Base-by-base conservation (phyloP, 2,888 invertebrate species). In the Caenorhabditis sinica region DNA sequence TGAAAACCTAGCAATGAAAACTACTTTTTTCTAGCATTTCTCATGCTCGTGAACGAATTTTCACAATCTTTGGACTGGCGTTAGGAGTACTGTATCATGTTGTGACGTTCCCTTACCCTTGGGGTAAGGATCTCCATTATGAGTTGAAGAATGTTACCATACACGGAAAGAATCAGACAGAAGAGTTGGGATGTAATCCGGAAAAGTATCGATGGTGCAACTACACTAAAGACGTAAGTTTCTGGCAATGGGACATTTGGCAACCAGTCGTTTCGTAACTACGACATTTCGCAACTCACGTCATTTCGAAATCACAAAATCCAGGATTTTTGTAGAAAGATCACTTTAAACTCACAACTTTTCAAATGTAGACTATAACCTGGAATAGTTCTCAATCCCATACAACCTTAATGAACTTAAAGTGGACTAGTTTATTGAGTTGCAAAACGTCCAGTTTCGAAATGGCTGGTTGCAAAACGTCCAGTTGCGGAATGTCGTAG, bases 51-150 rank as follows among this genome's bases (percentile, higher is more conserved):
- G 88, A 88, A 40, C 65, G 88, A 9, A 80, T 83, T 25, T 88
- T 85, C 85, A 88, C 88, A 2, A 85, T 88, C 6, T 73, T 88
- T 51, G 88, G 88, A 4, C 61, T 88, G 9, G 71, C 43, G 2
- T 40, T 88, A 2, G 86, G 88, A 23, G 85, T 82, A n/a, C 23
- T 86, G 25, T 88, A 86, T 68, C 88, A 88, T 25, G 69, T 88
- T 13, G 85, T 82, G n/a, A 88, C 88, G 4, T 88, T 73, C 73
- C 88, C 88, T 5, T 88, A 82, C 33, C 88, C 88, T 56, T 88
- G 83, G 74, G 85, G 85, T 8, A n/a, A 23, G 0, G 68, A 74
- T 36, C 36, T 85, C 11, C 17, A 49, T 3, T 85, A 33, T 23
- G 72, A 75, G 15, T 1, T 69, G 17, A 77, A 60, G 43, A 85